Evolutionary conservation across 2,888 invertebrate genomes (phyloP), one percentile per base, ranked within the genome.

Genomic region (Allacma fusca): DNA sequence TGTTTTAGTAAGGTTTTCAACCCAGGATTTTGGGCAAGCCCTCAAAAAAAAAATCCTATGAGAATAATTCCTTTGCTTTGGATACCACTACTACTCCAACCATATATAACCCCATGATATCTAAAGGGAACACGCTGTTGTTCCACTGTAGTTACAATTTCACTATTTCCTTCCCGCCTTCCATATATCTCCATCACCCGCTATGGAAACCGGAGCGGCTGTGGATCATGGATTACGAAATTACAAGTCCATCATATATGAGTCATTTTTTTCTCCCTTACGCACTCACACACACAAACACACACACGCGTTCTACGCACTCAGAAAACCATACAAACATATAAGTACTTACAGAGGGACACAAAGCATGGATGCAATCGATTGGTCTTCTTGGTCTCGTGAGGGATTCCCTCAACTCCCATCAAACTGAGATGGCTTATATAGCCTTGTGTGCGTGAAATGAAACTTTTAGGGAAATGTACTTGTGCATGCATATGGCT

Each of bases 221-320:
- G 19, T 73, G 73, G 62, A 73, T 73, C 62, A 34, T 64, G 73
- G 70, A 57, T 73, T 73, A 73, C 73, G 2, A 40, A 29, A 40
- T 62, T 73, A 62, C 21, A 40, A 62, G 73, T 62, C 34, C 62
- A 73, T 73, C 73, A 73, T n/a, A 50, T 50, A 50, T 73, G 73
- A 73, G 73, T 73, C 73, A 73, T 73, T 73, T 73, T 72, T 73
- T 73, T 64, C 21, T 50, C 50, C 50, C 50, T 13, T 12, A 50
- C 16, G 50, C 50, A 50, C 50, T 50, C 19, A 50, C 19, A 50
- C 50, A 16, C 40, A 9, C 40, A 40, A 1, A 50, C 19, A 50
- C 50, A 16, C 34, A 34, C 34, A 34, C 34, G 9, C 34, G 34
- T 34, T 34, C 34, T 4, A 65, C 29, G 19, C 28, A 26, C 65